Evolutionary conservation across 2,113 vertebrate species (phyloP).

Genomic region (Antigone vipio): DNA sequence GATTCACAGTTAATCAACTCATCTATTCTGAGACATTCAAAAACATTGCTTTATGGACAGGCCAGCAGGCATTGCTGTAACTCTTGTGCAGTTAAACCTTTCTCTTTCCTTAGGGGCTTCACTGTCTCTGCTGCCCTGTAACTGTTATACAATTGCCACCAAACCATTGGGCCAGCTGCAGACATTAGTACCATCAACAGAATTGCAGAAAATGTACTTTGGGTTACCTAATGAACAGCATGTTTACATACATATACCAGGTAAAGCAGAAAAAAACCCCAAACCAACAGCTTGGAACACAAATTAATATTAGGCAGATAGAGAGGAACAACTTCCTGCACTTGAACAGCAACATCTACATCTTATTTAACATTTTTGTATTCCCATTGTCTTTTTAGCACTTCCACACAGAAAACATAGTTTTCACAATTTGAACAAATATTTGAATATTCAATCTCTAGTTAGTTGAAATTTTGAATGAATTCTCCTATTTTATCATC

Average conservation of each 20-base stretch:
- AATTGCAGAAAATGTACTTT: conserved; percentile 50
- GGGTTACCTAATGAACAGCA: conserved; percentile 62
- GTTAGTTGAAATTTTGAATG: neutral
- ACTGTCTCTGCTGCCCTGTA: neutral
- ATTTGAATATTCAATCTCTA: neutral
- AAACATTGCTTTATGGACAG: neutral
- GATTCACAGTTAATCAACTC: conserved; percentile 29
- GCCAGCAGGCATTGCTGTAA: conserved; percentile 1
- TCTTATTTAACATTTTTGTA: neutral
- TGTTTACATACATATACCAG: conserved; percentile 68
- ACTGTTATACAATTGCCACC: conserved; percentile 40
- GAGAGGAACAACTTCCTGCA: neutral
- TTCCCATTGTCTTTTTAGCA: neutral
- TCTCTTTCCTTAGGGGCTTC: conserved; percentile 21
- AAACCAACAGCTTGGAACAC: conserved; percentile 17
- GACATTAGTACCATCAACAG: conserved; percentile 55
- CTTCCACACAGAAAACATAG: neutral
- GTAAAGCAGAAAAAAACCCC: conserved; percentile 5
- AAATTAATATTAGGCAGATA: conserved; percentile 44
- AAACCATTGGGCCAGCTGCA: conserved; percentile 63
- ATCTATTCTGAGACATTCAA: neutral
- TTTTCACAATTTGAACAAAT: neutral
- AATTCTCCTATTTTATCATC: neutral
- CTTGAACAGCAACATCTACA: neutral
- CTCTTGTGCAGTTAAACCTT: neutral